Evolutionary conservation across 2,888 invertebrate genomes (phyloP).

Genomic region (Luffia ferchaultella): DNA sequence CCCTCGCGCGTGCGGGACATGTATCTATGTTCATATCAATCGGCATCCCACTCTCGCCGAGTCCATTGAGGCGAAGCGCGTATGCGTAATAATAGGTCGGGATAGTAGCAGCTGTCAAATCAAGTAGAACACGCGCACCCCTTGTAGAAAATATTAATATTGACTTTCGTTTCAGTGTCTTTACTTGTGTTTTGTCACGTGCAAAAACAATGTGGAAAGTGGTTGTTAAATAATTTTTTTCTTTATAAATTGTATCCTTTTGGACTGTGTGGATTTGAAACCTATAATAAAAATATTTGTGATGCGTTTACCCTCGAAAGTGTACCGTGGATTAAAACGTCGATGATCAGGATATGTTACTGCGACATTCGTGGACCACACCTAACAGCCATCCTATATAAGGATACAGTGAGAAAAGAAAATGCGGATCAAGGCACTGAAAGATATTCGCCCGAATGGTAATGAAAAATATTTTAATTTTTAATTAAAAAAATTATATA

Average conservation of each 20-base stretch:
- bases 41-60: slow-evolving; percentile 29
- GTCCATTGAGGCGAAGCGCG: slow-evolving; percentile 46
- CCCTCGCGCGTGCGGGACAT: slow-evolving; percentile 28
- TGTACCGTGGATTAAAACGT: slow-evolving; percentile 56
- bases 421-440: slow-evolving; percentile 59
- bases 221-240: slow-evolving; percentile 63
- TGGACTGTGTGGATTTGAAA: slow-evolving; percentile 30
- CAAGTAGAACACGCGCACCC: slow-evolving; percentile 39
- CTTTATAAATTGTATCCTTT: slow-evolving; percentile 62
- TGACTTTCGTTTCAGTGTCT: slow-evolving; percentile 47
- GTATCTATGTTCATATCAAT: slow-evolving; percentile 29
- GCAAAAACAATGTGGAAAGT: slow-evolving; percentile 68
- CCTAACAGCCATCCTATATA: slow-evolving; percentile 44
- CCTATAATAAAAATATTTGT: slow-evolving; percentile 48
- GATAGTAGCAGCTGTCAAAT: slow-evolving; percentile 63
- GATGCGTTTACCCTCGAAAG: slow-evolving; percentile 30
- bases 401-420: slow-evolving; percentile 64
- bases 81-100: slow-evolving; percentile 40
- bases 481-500: no score
- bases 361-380: slow-evolving; percentile 26
- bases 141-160: slow-evolving; percentile 14
- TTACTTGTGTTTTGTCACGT: slow-evolving; percentile 64
- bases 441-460: slow-evolving; percentile 63
- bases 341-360: slow-evolving; percentile 40
- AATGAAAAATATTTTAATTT: slow-evolving; percentile 19